Conservation (phyloP, 2,113 vertebrate species). For the Salminus brasiliensis region DNA sequence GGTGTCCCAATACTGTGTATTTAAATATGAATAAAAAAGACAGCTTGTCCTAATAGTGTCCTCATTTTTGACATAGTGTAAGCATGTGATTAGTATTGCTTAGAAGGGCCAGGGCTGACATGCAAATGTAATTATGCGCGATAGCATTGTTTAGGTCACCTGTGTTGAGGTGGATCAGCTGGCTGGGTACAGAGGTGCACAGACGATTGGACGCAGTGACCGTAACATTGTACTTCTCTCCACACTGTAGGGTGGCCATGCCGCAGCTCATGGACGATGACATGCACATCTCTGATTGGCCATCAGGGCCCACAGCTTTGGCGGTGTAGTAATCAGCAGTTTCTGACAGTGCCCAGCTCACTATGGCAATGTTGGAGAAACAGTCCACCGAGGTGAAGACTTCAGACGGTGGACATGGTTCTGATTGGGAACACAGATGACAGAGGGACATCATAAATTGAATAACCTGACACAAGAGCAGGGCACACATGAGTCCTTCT, state of each 20-base stretch:
- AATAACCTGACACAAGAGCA: too few relatives aligned
- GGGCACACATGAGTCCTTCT: too few relatives aligned
- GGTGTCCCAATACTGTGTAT: too few relatives aligned
- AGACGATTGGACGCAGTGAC: conserved; percentile 64
- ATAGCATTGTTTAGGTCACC: conserved; percentile 57
- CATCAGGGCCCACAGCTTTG: conserved; percentile 50
- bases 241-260: conserved; percentile 68
- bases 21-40: too few relatives aligned
- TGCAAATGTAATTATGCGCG: too few relatives aligned
- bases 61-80: too few relatives aligned
- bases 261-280: conserved; percentile 67
- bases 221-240: conserved; percentile 65
- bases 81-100: too few relatives aligned
- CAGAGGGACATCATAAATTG: too few relatives aligned
- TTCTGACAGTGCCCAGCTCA: conserved; percentile 64
- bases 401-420: conserved; percentile 65
- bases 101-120: too few relatives aligned
- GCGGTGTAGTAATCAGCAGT: conserved; percentile 67
- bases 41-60: too few relatives aligned
- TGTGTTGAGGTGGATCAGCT: conserved; percentile 58
- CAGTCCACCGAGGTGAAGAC: conserved; percentile 70
- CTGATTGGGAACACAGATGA: conserved; percentile 52
- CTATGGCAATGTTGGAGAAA: conserved; percentile 66
- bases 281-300: conserved; percentile 61
- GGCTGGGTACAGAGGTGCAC: conserved; percentile 71